These are phyloP conservation scores for Zonitis immaculata DNA, from an alignment of 2,888 invertebrate genomes.

Conservation along the genomic window DNA sequence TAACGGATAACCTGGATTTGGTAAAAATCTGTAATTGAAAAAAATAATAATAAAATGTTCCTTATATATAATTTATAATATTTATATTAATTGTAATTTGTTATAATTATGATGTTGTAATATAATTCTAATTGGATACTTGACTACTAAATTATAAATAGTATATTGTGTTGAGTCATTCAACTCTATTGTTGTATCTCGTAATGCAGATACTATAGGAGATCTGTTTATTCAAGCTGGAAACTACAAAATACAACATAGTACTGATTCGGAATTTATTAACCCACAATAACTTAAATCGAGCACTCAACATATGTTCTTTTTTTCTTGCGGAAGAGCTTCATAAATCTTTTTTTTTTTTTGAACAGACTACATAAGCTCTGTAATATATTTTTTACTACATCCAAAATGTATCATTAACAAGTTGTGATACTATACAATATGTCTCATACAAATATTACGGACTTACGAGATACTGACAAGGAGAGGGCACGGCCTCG, in stretches of 20 bases:
- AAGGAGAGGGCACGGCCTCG: too few species aligned
- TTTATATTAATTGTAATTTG: too few species aligned
- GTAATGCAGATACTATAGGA: slow-evolving; percentile 20
- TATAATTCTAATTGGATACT: slow-evolving; percentile 4
- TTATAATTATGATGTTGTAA: slow-evolving; percentile 13
- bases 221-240: slow-evolving; percentile 18
- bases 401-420: too few species aligned
- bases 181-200: slow-evolving; percentile 22
- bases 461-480: too few species aligned
- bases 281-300: neutral
- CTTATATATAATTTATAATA: too few species aligned
- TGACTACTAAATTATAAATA: slow-evolving; percentile 12
- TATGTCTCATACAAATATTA: too few species aligned
- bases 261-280: neutral
- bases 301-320: neutral
- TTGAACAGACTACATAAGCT: neutral
- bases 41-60: too few species aligned
- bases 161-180: slow-evolving; percentile 21
- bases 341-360: neutral
- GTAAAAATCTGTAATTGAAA: too few species aligned
- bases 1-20: slow-evolving; percentile 18
- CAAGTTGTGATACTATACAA: too few species aligned
- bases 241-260: slow-evolving; percentile 6
- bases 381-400: too few species aligned
- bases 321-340: neutral